Evolutionary conservation across 2,888 invertebrate species (phyloP), one percentile per base, ranked within the genome.

Genomic region (Halictus ligatus): DNA sequence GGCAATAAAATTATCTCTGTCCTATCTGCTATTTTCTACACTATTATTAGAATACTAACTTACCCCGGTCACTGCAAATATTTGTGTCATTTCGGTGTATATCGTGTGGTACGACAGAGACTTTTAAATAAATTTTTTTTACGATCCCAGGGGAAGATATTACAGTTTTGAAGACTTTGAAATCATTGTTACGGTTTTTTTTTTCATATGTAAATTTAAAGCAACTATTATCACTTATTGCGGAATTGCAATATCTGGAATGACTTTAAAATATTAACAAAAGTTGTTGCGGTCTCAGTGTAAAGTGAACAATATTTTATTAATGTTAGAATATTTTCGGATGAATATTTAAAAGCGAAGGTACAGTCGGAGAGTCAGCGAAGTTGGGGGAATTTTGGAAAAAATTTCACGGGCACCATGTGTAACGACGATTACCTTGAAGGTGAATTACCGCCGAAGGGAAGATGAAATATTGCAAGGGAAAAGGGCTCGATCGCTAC

Each of bases 351-450:
- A 25, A 64, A 60, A 12, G 6, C n/a, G n/a, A 3, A 29, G 21
- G 5, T 69, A 12, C 10, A 21, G 5, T 15, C 25, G 8, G 21
- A 12, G 40, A 13, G 40, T 40, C 50, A 21, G 10, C 0, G 15
- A n/a, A 12, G 48, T 25, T 6, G 40, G 18, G n/a, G 15, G 50
- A 90, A 80, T 81, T 87, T 87, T 81, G 80, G 83, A 90, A 91
- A 91, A 89, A 92, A 93, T 92, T 93, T 93, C 90, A 91, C 91
- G 90, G 88, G 91, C 92, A 92, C 86, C 83, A 88, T 86, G 84
- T 86, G 91, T 91, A 88, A 92, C 78, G 54, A 72, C 83, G 85
- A 76, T 77, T 35, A 46, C 78, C 69, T 8, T 78, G 67, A 82
- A 40, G 64, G 69, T 71, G 46, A 83, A 43, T 80, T 76, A 88